Evolutionary conservation across 23 tunicate species (phyloP).

Genomic region (Styela clava): DNA sequence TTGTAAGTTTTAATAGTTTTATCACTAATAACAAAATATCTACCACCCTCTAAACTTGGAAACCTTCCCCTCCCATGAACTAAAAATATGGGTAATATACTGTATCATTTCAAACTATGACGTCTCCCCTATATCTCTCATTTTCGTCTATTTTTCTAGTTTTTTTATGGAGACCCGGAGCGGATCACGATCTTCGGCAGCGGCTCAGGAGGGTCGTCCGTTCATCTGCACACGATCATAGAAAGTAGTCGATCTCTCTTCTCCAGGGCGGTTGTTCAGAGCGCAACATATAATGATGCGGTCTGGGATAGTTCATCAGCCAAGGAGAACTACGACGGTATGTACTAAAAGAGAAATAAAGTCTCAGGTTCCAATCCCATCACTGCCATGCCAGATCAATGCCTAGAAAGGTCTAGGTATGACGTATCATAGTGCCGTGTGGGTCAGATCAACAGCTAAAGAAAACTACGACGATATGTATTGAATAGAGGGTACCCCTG

Average conservation of each 20-base stretch:
- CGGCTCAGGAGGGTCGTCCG: constrained; percentile 66
- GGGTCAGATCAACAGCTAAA: constrained; percentile 21
- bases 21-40: too few relatives aligned
- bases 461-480: constrained; percentile 24
- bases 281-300: constrained; percentile 54
- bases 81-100: too few relatives aligned
- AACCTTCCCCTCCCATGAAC: too few relatives aligned
- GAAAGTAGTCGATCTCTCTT: constrained; percentile 20
- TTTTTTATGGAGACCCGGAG: constrained; percentile 54
- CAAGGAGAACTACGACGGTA: constrained; percentile 29
- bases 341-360: too few relatives aligned
- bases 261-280: constrained; percentile 46
- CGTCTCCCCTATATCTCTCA: too few relatives aligned
- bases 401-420: constrained; percentile 64
- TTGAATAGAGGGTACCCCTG: too few relatives aligned
- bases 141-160: too few relatives aligned
- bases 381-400: too few relatives aligned
- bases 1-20: too few relatives aligned
- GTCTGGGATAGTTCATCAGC: constrained; percentile 28
- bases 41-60: too few relatives aligned
- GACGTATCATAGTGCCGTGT: constrained; percentile 39
- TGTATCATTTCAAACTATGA: too few relatives aligned
- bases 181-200: constrained; percentile 73
- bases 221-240: constrained; percentile 48
- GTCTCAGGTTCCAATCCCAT: too few relatives aligned